These are phyloP conservation scores for Procavia capensis DNA, from an alignment of 2,113 vertebrate genomes.

Conservation along the genomic window DNA sequence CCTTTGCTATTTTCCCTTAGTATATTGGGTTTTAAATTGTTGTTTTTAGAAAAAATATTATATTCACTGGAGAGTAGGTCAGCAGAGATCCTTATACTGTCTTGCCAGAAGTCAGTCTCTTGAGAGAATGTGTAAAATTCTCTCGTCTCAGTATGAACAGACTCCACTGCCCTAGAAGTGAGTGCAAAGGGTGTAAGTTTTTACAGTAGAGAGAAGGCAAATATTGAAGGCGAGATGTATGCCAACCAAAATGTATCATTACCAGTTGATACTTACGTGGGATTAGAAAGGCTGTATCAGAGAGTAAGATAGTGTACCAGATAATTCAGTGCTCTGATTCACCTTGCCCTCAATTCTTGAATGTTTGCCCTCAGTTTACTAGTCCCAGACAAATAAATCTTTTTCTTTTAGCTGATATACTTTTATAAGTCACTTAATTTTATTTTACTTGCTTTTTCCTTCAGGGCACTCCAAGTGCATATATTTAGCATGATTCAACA, in stretches of 20 bases:
- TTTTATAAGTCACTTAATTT: constrained; percentile 21
- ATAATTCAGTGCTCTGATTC: background rate
- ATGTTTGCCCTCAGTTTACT: background rate
- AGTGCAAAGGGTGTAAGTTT: background rate
- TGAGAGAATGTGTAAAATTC: constrained; percentile 33
- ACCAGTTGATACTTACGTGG: background rate
- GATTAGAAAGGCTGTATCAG: background rate
- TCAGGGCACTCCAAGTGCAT: constrained; percentile 53
- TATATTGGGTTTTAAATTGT: background rate
- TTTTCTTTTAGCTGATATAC: constrained; percentile 12
- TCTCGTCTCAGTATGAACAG: background rate
- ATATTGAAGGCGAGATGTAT: background rate
- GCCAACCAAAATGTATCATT: background rate
- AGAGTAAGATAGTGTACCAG: background rate
- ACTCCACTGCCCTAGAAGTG: background rate
- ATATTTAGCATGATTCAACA: constrained; percentile 80
- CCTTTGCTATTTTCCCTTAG: background rate
- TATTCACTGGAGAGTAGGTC: background rate
- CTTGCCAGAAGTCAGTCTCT: background rate
- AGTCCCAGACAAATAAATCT: background rate
- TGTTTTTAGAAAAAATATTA: background rate
- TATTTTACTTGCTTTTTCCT: constrained; percentile 55
- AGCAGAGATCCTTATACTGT: background rate
- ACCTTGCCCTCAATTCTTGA: background rate
- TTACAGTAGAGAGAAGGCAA: background rate